Evolutionary conservation across 2,797 vertebrate genomes (phyloP).

Genomic region (Lutjanus campechanus): DNA sequence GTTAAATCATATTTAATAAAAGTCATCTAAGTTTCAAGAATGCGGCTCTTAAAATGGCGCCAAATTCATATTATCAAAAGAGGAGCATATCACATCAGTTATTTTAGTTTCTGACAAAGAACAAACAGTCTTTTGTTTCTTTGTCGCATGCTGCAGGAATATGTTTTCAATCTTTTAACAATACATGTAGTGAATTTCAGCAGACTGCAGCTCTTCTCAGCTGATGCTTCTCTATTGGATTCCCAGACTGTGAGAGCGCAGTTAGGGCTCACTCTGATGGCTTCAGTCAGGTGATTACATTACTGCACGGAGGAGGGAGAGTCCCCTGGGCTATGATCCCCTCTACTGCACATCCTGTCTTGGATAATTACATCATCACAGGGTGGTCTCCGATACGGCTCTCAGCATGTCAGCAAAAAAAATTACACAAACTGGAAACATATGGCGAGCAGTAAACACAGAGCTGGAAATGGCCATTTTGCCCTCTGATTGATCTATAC

Average conservation of each 20-base stretch:
- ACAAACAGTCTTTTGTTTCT: not conserved
- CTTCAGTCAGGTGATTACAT: conserved; percentile 66
- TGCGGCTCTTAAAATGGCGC: not conserved
- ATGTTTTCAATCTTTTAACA: not conserved
- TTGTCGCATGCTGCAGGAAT: not conserved
- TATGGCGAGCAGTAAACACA: conserved; percentile 64
- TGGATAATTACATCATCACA: conserved; percentile 68
- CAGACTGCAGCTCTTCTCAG: not conserved
- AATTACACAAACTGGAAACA: conserved; percentile 68
- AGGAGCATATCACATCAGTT: not conserved
- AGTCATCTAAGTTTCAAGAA: not conserved
- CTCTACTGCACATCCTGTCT: conserved; percentile 67
- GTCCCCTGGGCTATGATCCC: conserved; percentile 47
- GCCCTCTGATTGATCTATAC: conserved; percentile 27
- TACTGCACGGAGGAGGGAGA: conserved; percentile 38
- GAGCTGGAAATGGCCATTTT: conserved; percentile 5
- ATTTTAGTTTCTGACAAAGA: not conserved
- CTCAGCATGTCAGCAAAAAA: conserved; percentile 47
- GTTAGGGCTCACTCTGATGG: conserved; percentile 43
- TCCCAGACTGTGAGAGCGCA: conserved; percentile 11
- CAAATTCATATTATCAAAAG: not conserved
- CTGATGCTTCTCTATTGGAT: conserved; percentile 16
- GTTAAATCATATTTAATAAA: too few relatives aligned
- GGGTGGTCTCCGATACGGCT: conserved; percentile 65
- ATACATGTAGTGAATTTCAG: not conserved